phyloP scores from a whole-genome alignment of 92 coral and sea anemone species.

The Porites evermanni region DNA sequence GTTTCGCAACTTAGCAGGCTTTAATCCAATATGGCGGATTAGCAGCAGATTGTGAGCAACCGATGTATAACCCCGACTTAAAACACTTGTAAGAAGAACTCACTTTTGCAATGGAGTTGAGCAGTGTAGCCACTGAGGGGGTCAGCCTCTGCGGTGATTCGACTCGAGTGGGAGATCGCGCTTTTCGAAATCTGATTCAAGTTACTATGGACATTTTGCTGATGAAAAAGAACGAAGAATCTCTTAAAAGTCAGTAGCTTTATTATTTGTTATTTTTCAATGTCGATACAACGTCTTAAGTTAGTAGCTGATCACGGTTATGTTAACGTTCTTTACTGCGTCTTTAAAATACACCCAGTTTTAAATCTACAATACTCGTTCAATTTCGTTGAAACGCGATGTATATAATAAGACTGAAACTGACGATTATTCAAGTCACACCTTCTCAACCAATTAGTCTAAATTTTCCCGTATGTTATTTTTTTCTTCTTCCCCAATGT shows the following conservation, averaged over 20 bases:
- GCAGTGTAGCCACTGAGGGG: constrained; percentile 86
- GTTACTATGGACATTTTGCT: constrained; percentile 83
- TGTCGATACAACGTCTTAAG: neutral
- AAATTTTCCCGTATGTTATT: too few relatives aligned
- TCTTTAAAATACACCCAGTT: too few relatives aligned
- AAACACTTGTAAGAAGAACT: neutral
- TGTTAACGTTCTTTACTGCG: too few relatives aligned
- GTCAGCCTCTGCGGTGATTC: constrained; percentile 91
- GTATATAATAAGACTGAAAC: too few relatives aligned
- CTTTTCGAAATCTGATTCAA: constrained; percentile 80
- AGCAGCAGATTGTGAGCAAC: neutral
- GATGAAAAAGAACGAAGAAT: constrained; percentile 75
- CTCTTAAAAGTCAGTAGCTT: constrained; percentile 70
- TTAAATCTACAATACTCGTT: too few relatives aligned
- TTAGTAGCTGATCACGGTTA: neutral
- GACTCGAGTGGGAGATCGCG: constrained; percentile 79
- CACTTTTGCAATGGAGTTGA: constrained; percentile 75
- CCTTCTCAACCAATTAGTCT: too few relatives aligned
- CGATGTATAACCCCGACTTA: neutral
- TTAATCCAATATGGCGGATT: constrained; percentile 10
- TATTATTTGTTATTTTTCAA: neutral
- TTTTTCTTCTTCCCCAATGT: too few relatives aligned
- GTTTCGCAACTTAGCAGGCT: neutral
- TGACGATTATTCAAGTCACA: too few relatives aligned
- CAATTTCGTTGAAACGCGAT: too few relatives aligned